A percentile compares a stretch with the other conserved stretches of the same genome.
phyloP scores from a whole-genome alignment of 2,888 invertebrate genomes.

The Philonicus albiceps region DNA sequence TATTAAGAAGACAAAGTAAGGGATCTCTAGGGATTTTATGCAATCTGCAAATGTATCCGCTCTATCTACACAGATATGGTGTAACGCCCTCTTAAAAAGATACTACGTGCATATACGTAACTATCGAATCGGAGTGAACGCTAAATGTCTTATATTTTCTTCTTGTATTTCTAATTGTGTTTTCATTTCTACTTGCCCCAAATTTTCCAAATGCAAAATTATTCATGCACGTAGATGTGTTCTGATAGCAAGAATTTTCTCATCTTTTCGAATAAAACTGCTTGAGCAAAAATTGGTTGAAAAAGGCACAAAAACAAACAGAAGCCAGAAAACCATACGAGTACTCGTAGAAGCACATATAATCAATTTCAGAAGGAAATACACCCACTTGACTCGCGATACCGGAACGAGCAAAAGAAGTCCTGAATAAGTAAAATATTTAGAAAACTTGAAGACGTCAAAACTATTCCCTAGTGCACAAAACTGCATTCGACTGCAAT shows the following conservation, averaged over 20 bases:
- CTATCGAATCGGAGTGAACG: background rate
- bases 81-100: background rate
- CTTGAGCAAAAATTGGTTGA: background rate
- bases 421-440: constrained; percentile 5
- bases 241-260: constrained; percentile 46
- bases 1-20: constrained; percentile 5
- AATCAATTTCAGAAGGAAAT: background rate
- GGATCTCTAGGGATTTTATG: background rate
- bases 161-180: constrained; percentile 43
- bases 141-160: constrained; percentile 38
- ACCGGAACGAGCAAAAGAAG: background rate
- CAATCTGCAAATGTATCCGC: background rate
- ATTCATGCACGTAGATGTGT: constrained; percentile 40
- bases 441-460: background rate
- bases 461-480: background rate
- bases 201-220: constrained; percentile 43
- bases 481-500: background rate
- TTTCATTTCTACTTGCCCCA: constrained; percentile 42
- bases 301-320: constrained; percentile 7
- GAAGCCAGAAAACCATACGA: background rate
- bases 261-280: constrained; percentile 27
- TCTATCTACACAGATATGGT: background rate
- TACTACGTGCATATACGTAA: background rate
- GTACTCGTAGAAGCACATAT: background rate
- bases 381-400: background rate